Evolutionary conservation across 2,113 vertebrate species (phyloP).

Genomic region (Loxodonta africana): DNA sequence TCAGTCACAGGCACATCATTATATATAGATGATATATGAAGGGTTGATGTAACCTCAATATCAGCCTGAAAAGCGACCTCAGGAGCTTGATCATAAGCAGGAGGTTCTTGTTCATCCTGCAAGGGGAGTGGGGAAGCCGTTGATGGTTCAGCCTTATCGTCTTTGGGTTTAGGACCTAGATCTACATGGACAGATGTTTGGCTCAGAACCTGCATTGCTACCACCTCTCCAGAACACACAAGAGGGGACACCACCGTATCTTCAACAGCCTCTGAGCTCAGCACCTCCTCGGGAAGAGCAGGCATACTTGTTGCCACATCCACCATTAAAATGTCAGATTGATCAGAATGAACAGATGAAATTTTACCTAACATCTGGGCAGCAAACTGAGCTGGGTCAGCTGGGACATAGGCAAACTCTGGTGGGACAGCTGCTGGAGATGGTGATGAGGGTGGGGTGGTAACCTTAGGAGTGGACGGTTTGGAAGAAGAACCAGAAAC

Average conservation of each 20-base stretch:
- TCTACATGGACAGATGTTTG: slow-evolving; percentile 60
- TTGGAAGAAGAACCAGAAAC: slow-evolving; percentile 28
- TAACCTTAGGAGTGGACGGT: slow-evolving; percentile 45
- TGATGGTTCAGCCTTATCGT: slow-evolving; percentile 65
- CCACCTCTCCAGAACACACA: slow-evolving; percentile 28
- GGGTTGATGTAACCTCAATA: slow-evolving; percentile 39
- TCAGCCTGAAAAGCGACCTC: slow-evolving; percentile 61
- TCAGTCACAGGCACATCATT: slow-evolving; percentile 53
- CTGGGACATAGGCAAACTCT: slow-evolving; percentile 80
- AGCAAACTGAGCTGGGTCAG: slow-evolving; percentile 84
- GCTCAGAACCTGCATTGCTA: not conserved
- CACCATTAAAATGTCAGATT: slow-evolving; percentile 83
- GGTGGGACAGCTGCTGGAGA: slow-evolving; percentile 22
- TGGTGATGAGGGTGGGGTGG: slow-evolving; percentile 25
- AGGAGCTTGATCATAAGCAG: slow-evolving; percentile 66
- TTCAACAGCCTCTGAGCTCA: slow-evolving; percentile 71
- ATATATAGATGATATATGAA: slow-evolving; percentile 34
- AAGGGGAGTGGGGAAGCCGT: slow-evolving; percentile 67
- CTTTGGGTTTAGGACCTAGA: slow-evolving; percentile 6
- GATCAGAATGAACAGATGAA: slow-evolving; percentile 67
- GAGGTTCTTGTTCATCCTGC: slow-evolving; percentile 81
- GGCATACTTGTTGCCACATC: slow-evolving; percentile 85
- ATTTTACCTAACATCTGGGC: slow-evolving; percentile 83
- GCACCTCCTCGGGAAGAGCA: slow-evolving; percentile 22
- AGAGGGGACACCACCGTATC: not conserved